Conservation (phyloP, 2,888 invertebrate species). For the Sphaerophoria taeniata region DNA sequence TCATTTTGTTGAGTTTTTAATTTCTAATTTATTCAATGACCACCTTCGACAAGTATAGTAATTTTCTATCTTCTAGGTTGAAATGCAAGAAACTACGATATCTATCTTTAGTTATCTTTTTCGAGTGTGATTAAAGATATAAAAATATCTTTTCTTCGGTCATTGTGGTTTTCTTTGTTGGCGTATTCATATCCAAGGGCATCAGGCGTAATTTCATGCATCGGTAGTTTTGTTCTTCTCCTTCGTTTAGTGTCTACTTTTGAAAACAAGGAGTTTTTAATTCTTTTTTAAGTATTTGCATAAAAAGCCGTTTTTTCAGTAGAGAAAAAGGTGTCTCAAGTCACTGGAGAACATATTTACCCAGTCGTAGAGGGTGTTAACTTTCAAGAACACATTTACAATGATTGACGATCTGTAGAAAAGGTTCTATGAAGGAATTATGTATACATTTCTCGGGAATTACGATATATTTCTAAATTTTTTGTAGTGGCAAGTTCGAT, state of each 20-base stretch:
- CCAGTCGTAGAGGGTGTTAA: too few species aligned
- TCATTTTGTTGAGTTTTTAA: slow-evolving; percentile 24
- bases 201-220: slow-evolving; percentile 67
- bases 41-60: background rate
- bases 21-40: slow-evolving; percentile 53
- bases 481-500: too few species aligned
- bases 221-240: slow-evolving; percentile 36
- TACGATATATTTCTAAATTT: too few species aligned
- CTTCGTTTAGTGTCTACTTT: background rate
- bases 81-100: slow-evolving; percentile 15
- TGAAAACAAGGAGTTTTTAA: slow-evolving; percentile 3
- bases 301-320: too few species aligned
- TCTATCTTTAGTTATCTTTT: background rate
- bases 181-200: slow-evolving; percentile 51
- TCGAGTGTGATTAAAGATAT: slow-evolving; percentile 65
- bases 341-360: too few species aligned
- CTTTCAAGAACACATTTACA: too few species aligned
- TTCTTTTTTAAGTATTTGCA: too few species aligned
- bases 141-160: slow-evolving; percentile 50
- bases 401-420: too few species aligned
- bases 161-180: slow-evolving; percentile 19
- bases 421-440: too few species aligned
- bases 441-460: too few species aligned
- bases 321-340: too few species aligned
- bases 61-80: background rate